Base-by-base conservation (phyloP, 2,888 invertebrate genomes). In the Epinotia demarniana region DNA sequence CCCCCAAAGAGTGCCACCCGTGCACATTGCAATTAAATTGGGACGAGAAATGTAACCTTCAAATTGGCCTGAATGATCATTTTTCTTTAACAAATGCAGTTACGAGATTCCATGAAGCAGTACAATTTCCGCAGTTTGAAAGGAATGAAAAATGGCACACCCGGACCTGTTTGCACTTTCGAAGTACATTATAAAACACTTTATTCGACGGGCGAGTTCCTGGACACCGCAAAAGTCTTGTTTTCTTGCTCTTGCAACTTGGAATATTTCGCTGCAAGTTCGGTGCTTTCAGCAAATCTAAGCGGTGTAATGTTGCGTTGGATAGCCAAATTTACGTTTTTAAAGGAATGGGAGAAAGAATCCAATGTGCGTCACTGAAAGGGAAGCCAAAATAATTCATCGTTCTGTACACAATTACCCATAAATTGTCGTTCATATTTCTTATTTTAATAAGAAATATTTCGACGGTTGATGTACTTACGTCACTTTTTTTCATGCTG, bases 61-160 rank as follows among this genome's bases (percentile, higher is more conserved):
- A 53, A n/a, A 53, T n/a, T n/a, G n/a, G n/a, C 53, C 53, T 55
- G 60, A 75, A 75, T 61, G 71, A 67, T 75, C 75, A 75, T 72
- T 75, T 75, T 72, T 75, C 75, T 75, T 61, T 61, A 61, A 72
- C 71, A 62, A 75, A 67, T 67, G 55, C 64, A 72, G 71, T 75
- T 75, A 46, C 55, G 62, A 75, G 75, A 72, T 67, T 75, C 57
- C 62, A 67, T 75, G 67, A 72, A 75, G 71, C 67, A 66, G 75
- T 27, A 75, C 75, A 67, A 75, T 75, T 75, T 75, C 75, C 75
- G 71, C 67, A 23, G 72, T 66, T 67, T 75, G 67, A 75, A 75
- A 75, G 71, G 75, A 75, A 75, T 61, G 70, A 75, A 75, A 71
- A 75, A 61, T 71, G 61, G 75, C 71, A 62, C 67, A 46, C 66